These are phyloP conservation scores for Sogatella furcifera DNA, from an alignment of 1,140 invertebrate species.

Conservation along the genomic window DNA sequence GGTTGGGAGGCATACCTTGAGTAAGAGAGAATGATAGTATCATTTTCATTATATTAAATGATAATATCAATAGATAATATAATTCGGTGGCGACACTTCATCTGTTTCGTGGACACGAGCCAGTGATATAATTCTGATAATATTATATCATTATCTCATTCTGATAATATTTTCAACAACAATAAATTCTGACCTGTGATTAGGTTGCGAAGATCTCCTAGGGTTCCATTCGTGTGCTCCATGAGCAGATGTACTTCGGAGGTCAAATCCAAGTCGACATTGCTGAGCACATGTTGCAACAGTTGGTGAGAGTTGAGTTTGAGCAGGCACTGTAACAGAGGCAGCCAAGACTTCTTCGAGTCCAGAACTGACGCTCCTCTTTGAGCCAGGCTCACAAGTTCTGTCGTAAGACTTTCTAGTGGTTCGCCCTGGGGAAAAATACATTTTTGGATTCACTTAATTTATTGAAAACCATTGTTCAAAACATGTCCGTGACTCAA, in stretches of 20 bases:
- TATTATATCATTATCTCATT: no score
- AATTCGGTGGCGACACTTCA: no score
- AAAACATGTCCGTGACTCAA: no score
- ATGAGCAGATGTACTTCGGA: slow-evolving; percentile 26
- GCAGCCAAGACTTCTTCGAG: slow-evolving; percentile 25
- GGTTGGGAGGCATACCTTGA: no score
- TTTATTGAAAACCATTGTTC: no score
- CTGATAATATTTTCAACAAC: no score
- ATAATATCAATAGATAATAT: no score
- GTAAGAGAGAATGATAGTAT: no score
- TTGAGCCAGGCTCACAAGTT: slow-evolving; percentile 23
- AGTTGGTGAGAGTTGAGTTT: slow-evolving; percentile 24
- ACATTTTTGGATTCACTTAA: not conserved
- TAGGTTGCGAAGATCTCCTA: slow-evolving; percentile 24
- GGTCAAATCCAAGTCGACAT: slow-evolving; percentile 24
- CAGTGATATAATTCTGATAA: no score
- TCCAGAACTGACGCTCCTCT: slow-evolving; percentile 23
- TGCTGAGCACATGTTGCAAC: slow-evolving; percentile 23
- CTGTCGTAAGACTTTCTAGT: slow-evolving; percentile 22
- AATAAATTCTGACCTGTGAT: slow-evolving; percentile 26
- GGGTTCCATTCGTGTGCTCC: slow-evolving; percentile 24
- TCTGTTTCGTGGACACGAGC: no score
- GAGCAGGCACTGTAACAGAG: slow-evolving; percentile 24
- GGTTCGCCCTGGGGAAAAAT: slow-evolving; percentile 14
- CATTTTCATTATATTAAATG: no score